phyloP scores from a whole-genome alignment of 2,888 invertebrate genomes.

The Leptopilina myrica region DNA sequence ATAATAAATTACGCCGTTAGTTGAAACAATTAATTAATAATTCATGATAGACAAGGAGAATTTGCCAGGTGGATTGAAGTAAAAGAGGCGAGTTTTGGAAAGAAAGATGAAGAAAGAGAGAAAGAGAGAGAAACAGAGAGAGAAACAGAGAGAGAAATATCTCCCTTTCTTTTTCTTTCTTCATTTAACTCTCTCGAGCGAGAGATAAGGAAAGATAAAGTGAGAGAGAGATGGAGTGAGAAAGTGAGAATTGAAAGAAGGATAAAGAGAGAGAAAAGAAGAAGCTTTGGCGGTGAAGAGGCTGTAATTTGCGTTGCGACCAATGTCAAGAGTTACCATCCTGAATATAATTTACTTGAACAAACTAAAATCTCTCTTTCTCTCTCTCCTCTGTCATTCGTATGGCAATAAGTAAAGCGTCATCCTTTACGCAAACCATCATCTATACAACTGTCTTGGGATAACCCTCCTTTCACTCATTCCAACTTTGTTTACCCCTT shows the following conservation, averaged over 20 bases:
- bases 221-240: constrained; percentile 40
- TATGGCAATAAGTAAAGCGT: constrained; percentile 53
- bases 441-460: constrained; percentile 48
- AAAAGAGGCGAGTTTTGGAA: constrained; percentile 42
- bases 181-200: too few species aligned
- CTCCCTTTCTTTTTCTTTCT: too few species aligned
- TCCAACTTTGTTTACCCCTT: constrained; percentile 45
- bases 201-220: too few species aligned
- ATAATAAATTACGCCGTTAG: constrained; percentile 75
- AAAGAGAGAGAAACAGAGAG: constrained; percentile 33
- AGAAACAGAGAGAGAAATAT: too few species aligned
- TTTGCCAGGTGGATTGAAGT: constrained; percentile 66
- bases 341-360: constrained; percentile 76
- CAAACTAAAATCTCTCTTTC: constrained; percentile 72
- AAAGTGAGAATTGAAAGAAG: constrained; percentile 3
- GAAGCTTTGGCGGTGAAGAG: constrained; percentile 62
- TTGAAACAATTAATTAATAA: constrained; percentile 77
- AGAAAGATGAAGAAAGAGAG: constrained; percentile 46
- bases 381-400: constrained; percentile 58
- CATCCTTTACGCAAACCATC: constrained; percentile 63
- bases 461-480: constrained; percentile 50
- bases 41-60: constrained; percentile 75
- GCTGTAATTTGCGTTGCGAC: constrained; percentile 75
- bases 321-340: constrained; percentile 71
- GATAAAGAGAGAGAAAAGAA: constrained; percentile 46